These are phyloP conservation scores for Sinella curviseta DNA, from an alignment of 1,140 invertebrate genomes.

Conservation along the genomic window DNA sequence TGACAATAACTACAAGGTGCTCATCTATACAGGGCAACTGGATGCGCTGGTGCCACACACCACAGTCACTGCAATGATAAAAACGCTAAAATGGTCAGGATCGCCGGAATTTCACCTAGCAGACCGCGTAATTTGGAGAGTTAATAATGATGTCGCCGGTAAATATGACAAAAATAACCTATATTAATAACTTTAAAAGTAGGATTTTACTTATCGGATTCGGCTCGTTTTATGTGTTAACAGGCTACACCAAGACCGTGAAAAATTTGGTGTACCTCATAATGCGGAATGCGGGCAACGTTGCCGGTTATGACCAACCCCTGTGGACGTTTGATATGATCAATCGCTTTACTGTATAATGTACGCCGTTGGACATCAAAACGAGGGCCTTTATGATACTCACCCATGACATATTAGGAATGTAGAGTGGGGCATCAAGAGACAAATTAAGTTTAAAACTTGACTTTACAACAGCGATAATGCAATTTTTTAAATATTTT, in stretches of 20 bases:
- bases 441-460: too few species aligned
- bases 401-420: neutral
- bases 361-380: too few species aligned
- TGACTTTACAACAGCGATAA: too few species aligned
- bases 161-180: too few species aligned
- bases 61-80: slow-evolving; percentile 53
- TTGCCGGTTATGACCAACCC: slow-evolving; percentile 60
- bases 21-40: slow-evolving; percentile 55
- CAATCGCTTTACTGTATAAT: slow-evolving; percentile 55
- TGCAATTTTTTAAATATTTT: too few species aligned
- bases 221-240: too few species aligned
- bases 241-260: slow-evolving; percentile 58
- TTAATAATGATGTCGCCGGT: slow-evolving; percentile 57
- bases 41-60: slow-evolving; percentile 61
- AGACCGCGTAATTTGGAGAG: slow-evolving; percentile 56
- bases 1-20: slow-evolving; percentile 53
- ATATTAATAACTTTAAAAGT: too few species aligned
- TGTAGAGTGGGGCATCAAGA: too few species aligned
- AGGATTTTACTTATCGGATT: too few species aligned
- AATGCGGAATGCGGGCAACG: slow-evolving; percentile 58
- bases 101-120: slow-evolving; percentile 52
- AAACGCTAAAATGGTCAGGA: slow-evolving; percentile 56
- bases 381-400: neutral
- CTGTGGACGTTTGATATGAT: slow-evolving; percentile 58
- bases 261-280: slow-evolving; percentile 57